Evolutionary conservation across 2,888 invertebrate genomes (phyloP).

Genomic region (Apodemia zela): DNA sequence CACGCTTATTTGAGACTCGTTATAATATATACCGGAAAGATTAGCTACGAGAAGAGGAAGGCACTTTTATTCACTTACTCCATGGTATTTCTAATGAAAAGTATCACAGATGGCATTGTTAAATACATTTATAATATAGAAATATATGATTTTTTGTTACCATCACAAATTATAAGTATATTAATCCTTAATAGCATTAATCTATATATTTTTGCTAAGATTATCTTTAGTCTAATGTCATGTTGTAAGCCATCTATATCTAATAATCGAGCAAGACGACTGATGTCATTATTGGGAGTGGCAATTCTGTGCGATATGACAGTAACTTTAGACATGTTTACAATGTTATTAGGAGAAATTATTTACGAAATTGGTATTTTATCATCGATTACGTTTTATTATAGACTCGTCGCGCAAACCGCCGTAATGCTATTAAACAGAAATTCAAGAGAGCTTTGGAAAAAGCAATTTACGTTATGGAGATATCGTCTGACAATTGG

Average conservation of each 20-base stretch:
- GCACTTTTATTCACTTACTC: conserved; percentile 25
- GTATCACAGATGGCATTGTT: conserved; percentile 21
- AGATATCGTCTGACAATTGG: conserved; percentile 8
- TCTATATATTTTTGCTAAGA: conserved; percentile 11
- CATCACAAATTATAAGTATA: conserved; percentile 13
- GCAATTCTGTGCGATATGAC: conserved; percentile 32
- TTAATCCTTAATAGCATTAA: conserved; percentile 28
- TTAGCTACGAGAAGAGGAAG: conserved; percentile 30
- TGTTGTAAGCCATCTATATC: conserved; percentile 2
- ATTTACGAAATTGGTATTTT: neutral
- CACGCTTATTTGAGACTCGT: conserved; percentile 33
- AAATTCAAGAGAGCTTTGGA: conserved; percentile 32
- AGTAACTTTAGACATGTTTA: conserved; percentile 11
- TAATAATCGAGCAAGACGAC: conserved; percentile 12
- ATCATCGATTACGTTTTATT: conserved; percentile 16
- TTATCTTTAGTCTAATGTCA: neutral
- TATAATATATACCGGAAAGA: conserved; percentile 28
- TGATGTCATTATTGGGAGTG: conserved; percentile 26
- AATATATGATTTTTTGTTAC: neutral
- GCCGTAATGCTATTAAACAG: conserved; percentile 30
- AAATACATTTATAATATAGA: conserved; percentile 18
- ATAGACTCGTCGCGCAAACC: conserved; percentile 27
- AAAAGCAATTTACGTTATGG: conserved; percentile 16
- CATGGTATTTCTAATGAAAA: conserved; percentile 16
- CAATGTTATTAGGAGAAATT: neutral